Evolutionary conservation across 2,113 vertebrate genomes (phyloP).

Genomic region (Paradisaea rubra): DNA sequence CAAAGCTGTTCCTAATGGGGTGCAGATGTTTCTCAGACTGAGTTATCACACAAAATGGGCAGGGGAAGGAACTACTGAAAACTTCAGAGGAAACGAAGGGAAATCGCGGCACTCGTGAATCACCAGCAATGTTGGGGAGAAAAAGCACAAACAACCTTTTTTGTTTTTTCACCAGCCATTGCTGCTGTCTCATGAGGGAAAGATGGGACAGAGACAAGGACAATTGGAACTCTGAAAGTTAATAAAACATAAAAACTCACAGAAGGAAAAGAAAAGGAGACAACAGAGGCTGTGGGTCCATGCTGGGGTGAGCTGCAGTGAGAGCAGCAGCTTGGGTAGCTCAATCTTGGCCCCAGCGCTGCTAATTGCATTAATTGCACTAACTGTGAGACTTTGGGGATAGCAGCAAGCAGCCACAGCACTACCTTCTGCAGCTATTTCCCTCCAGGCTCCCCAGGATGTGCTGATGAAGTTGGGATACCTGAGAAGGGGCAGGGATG

Average conservation of each 20-base stretch:
- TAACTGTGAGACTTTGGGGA: background rate
- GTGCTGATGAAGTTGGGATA: background rate
- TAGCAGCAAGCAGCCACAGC: background rate
- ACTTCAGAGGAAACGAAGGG: background rate
- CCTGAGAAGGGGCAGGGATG: background rate
- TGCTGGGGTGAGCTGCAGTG: background rate
- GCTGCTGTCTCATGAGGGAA: background rate
- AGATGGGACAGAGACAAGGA: background rate
- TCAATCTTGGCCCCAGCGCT: rapidly evolving
- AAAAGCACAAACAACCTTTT: background rate
- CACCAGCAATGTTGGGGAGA: background rate
- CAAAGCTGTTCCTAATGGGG: constrained; percentile 12
- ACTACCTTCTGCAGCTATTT: background rate
- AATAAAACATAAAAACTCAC: background rate
- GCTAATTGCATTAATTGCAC: background rate
- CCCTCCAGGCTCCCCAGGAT: background rate
- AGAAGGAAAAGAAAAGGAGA: background rate
- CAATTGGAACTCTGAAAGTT: background rate
- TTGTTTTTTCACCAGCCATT: background rate
- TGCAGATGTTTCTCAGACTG: constrained; percentile 35
- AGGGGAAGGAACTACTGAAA: constrained; percentile 1
- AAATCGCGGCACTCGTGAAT: background rate
- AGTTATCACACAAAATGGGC: background rate
- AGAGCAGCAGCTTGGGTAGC: background rate
- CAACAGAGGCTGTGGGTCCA: rapidly evolving